Evolutionary conservation across 2,888 invertebrate species (phyloP).

Genomic region (Cephus pulcher): DNA sequence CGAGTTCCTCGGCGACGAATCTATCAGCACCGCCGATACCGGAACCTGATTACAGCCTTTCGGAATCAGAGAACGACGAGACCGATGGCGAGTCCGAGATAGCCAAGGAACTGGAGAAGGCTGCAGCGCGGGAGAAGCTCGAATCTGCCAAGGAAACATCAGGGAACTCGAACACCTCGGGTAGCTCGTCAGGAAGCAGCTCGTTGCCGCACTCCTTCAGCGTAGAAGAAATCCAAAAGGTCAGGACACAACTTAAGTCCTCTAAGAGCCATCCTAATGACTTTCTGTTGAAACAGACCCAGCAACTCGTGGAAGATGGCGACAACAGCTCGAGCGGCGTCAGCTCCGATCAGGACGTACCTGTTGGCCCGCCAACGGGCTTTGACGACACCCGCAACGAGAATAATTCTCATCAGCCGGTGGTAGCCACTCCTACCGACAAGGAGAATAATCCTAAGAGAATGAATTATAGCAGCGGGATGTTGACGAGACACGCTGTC

Average conservation of each 20-base stretch:
- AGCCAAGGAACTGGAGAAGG: constrained; percentile 70
- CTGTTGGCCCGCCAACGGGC: constrained; percentile 69
- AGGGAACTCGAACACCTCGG: constrained; percentile 66
- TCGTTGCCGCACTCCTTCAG: constrained; percentile 88
- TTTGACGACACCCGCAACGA: constrained; percentile 62
- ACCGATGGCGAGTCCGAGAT: constrained; percentile 61
- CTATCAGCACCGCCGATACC: constrained; percentile 81
- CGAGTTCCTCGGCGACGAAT: constrained; percentile 64
- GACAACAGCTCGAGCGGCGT: constrained; percentile 92
- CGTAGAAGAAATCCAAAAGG: constrained; percentile 90
- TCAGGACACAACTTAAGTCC: constrained; percentile 84
- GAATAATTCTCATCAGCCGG: constrained; percentile 55
- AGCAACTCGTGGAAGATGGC: constrained; percentile 75
- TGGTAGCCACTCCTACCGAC: constrained; percentile 42
- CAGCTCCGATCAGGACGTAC: constrained; percentile 85
- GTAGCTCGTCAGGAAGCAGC: constrained; percentile 76
- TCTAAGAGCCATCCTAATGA: constrained; percentile 91
- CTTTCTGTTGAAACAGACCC: constrained; percentile 71
- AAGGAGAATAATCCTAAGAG: constrained; percentile 55
- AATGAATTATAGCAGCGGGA: constrained; percentile 60
- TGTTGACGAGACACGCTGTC: constrained; percentile 76
- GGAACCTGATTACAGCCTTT: constrained; percentile 91
- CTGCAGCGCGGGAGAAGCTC: constrained; percentile 65
- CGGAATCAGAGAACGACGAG: constrained; percentile 82
- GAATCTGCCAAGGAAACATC: constrained; percentile 66